phyloP scores from a whole-genome alignment of 2,797 vertebrate genomes.

The Coreius guichenoti region DNA sequence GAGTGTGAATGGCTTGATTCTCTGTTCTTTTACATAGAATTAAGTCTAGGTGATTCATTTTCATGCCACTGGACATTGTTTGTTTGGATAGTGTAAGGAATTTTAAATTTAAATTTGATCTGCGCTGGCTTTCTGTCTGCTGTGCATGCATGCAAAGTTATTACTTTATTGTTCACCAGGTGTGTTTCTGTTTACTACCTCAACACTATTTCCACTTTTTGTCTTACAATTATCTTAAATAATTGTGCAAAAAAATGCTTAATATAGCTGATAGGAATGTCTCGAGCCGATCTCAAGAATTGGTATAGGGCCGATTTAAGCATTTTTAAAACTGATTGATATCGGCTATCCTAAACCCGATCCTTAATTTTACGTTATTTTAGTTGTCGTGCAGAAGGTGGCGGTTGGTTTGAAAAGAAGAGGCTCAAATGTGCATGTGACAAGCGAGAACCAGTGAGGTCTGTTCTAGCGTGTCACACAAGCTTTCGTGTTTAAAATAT shows the following conservation, averaged over 20 bases:
- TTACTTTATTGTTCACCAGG: background rate
- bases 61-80: background rate
- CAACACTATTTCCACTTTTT: background rate
- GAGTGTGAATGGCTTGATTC: constrained; percentile 15
- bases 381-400: too few relatives aligned
- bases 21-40: constrained; percentile 13
- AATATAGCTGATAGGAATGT: too few relatives aligned
- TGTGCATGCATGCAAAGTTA: background rate
- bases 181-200: background rate
- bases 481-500: too few relatives aligned
- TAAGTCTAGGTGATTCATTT: background rate
- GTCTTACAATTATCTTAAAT: background rate
- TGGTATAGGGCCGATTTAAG: too few relatives aligned
- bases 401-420: too few relatives aligned
- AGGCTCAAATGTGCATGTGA: too few relatives aligned
- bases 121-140: background rate
- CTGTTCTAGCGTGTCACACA: too few relatives aligned
- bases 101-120: background rate
- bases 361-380: too few relatives aligned
- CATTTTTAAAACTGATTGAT: too few relatives aligned
- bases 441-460: too few relatives aligned
- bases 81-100: background rate
- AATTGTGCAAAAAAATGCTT: background rate
- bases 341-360: too few relatives aligned
- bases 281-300: too few relatives aligned